Conservation (phyloP, 1,140 invertebrate genomes). For the Drosophila setifemur region DNA sequence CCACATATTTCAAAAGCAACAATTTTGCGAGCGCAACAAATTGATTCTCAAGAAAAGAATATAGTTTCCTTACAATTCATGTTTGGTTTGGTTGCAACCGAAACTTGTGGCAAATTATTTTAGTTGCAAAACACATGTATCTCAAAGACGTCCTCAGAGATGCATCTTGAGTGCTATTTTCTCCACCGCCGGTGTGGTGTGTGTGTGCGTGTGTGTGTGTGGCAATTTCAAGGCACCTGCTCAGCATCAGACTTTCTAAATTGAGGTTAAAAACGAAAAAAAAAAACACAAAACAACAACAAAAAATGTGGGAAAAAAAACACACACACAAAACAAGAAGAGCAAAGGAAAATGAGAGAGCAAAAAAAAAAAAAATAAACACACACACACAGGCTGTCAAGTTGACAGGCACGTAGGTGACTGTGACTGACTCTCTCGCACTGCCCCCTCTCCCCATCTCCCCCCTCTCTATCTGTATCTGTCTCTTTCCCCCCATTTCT, state of each 20-base stretch:
- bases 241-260: conserved; percentile 51
- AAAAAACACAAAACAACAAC: conserved; percentile 45
- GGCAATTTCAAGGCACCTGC: conserved; percentile 66
- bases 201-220: no score
- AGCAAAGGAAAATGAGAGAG: conserved; percentile 16
- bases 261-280: conserved; percentile 70
- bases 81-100: no score
- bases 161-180: neutral
- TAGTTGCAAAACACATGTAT: no score
- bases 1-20: no score
- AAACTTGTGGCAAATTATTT: no score
- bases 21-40: no score
- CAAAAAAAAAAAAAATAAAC: conserved; percentile 8
- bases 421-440: neutral
- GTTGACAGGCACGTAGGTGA: conserved; percentile 53
- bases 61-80: no score
- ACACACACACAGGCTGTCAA: conserved; percentile 31
- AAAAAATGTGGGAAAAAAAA: no score
- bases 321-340: conserved; percentile 14
- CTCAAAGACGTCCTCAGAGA: no score
- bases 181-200: neutral
- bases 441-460: neutral
- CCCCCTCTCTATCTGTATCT: neutral
- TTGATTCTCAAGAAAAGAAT: no score
- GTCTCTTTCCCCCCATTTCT: neutral